phyloP scores from a whole-genome alignment of 1,140 invertebrate genomes.

The Paralvinella palmiformis region DNA sequence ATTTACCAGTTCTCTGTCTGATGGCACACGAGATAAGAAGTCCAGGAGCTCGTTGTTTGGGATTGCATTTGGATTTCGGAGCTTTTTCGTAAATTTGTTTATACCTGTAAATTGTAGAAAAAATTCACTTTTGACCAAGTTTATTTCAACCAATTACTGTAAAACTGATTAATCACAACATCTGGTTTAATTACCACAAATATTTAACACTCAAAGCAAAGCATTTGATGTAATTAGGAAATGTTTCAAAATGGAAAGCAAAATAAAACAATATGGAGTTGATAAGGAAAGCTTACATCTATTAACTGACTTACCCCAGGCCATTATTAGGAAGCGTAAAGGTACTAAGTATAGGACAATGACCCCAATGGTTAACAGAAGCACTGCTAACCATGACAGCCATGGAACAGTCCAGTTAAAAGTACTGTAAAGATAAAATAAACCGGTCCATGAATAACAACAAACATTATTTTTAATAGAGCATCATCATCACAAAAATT shows the following conservation, averaged over 20 bases:
- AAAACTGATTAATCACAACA: no score
- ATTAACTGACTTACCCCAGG: constrained; percentile 69
- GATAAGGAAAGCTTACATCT: constrained; percentile 2
- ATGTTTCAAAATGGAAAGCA: no score
- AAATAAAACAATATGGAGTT: constrained; percentile 3
- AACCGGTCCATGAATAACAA: no score
- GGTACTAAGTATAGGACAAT: constrained; percentile 86
- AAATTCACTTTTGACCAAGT: no score
- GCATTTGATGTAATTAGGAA: no score
- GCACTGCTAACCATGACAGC: constrained; percentile 84
- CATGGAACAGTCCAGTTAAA: constrained; percentile 98
- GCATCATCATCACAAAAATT: no score
- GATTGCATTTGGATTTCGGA: constrained; percentile 86
- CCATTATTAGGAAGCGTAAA: constrained; percentile 81
- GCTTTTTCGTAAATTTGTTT: constrained; percentile 92
- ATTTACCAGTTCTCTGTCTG: constrained; percentile 75
- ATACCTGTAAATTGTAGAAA: constrained; percentile 53
- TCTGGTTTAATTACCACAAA: no score
- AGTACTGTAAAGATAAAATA: constrained; percentile 59
- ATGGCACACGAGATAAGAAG: constrained; percentile 89
- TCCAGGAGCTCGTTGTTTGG: constrained; percentile 97
- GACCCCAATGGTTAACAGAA: constrained; percentile 63
- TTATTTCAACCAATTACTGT: no score
- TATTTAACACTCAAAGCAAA: no score
- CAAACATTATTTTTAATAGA: no score